These are phyloP conservation scores for Hypomesus transpacificus DNA, from an alignment of 2,113 vertebrate species.

Conservation along the genomic window DNA sequence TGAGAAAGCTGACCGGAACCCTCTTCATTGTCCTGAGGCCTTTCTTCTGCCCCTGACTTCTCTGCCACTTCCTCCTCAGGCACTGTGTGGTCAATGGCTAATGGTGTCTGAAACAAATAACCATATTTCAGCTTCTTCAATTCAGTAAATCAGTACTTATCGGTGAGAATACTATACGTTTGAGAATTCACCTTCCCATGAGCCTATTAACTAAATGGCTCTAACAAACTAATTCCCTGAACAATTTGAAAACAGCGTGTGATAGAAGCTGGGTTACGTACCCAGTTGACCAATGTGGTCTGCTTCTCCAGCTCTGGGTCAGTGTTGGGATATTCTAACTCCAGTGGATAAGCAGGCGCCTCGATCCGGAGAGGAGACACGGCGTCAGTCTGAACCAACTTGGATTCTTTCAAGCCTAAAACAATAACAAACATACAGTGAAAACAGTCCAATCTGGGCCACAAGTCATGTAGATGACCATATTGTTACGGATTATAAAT, in stretches of 20 bases:
- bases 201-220: not conserved
- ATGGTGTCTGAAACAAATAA: not conserved
- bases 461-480: no score
- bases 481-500: not conserved
- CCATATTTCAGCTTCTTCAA: not conserved
- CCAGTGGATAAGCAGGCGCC: constrained; percentile 1
- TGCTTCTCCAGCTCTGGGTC: constrained; percentile 8
- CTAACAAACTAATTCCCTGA: not conserved
- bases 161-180: not conserved
- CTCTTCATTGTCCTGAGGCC: constrained; percentile 6
- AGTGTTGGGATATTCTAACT: not conserved
- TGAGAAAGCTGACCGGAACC: constrained; percentile 10
- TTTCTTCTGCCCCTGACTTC: not conserved
- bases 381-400: constrained; percentile 50
- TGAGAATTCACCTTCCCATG: not conserved
- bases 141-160: not conserved
- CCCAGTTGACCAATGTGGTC: constrained; percentile 7
- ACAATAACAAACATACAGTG: not conserved
- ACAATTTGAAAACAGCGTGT: not conserved
- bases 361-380: constrained; percentile 10
- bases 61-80: not conserved
- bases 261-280: not conserved
- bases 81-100: constrained; percentile 3
- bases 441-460: no score
- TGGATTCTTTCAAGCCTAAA: constrained; percentile 41